Evolutionary conservation across 1,140 invertebrate species (phyloP).

Genomic region (Heliconius melpomene): DNA sequence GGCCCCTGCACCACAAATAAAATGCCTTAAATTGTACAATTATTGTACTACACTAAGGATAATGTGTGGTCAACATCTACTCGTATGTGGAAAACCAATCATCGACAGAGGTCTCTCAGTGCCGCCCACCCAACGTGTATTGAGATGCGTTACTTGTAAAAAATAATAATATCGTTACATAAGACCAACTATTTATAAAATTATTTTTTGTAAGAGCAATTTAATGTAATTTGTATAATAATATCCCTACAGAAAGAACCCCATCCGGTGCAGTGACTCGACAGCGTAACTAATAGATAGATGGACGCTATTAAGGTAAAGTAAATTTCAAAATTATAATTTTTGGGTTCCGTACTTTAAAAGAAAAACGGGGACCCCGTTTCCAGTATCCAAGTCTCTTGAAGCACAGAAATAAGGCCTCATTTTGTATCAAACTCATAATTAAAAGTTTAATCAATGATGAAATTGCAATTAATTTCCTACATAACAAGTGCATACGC

Average conservation of each 20-base stretch:
- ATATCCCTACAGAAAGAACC: neutral
- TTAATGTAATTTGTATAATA: neutral
- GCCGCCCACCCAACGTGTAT: neutral
- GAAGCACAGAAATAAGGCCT: no score
- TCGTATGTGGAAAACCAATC: neutral
- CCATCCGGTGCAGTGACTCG: neutral
- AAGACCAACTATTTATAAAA: neutral
- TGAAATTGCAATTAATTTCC: no score
- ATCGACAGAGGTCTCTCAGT: neutral
- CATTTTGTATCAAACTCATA: no score
- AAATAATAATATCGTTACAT: neutral
- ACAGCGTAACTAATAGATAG: neutral
- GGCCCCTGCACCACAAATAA: no score
- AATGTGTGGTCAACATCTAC: neutral
- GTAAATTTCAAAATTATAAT: neutral
- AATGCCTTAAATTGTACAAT: no score
- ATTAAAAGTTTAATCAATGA: no score
- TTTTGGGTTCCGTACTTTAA: neutral
- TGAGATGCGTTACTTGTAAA: neutral
- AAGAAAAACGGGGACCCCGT: no score
- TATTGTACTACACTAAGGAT: neutral
- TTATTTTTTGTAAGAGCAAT: neutral
- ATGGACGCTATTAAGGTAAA: neutral
- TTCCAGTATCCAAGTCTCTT: no score
- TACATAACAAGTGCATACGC: no score